Conservation (phyloP, 1,140 invertebrate genomes). For the Sinonovacula constricta region DNA sequence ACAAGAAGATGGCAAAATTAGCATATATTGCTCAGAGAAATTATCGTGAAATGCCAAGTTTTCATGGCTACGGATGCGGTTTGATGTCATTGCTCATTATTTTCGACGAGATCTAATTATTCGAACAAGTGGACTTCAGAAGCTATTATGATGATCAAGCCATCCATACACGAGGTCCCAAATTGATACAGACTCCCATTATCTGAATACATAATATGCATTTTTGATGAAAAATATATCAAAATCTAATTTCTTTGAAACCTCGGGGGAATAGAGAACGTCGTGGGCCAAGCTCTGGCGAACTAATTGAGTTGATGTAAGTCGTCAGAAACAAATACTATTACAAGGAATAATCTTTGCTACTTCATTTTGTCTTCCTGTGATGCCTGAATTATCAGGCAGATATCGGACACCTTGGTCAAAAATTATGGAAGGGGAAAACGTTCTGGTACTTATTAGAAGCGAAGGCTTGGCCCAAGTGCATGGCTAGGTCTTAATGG, state of each 20-base stretch:
- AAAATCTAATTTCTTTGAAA: slow-evolving; percentile 52
- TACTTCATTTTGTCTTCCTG: slow-evolving; percentile 42
- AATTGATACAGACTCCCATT: slow-evolving; percentile 31
- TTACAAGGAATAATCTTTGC: slow-evolving; percentile 50
- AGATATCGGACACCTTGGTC: no score
- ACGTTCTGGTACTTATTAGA: no score
- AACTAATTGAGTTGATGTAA: slow-evolving; percentile 52
- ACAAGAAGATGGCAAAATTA: neutral
- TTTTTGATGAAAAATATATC: slow-evolving; percentile 55
- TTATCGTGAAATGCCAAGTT: neutral
- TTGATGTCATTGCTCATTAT: slow-evolving; percentile 46
- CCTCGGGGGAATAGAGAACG: slow-evolving; percentile 48
- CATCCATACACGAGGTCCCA: slow-evolving; percentile 2
- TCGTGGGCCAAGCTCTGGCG: slow-evolving; percentile 14
- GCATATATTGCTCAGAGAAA: neutral
- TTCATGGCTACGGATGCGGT: slow-evolving; percentile 33
- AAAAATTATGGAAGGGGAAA: no score
- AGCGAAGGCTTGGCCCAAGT: no score
- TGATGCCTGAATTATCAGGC: neutral
- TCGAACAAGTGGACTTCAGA: slow-evolving; percentile 52
- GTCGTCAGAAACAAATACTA: slow-evolving; percentile 53
- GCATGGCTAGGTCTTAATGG: neutral
- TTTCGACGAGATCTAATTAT: slow-evolving; percentile 42
- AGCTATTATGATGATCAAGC: slow-evolving; percentile 52
- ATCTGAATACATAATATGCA: slow-evolving; percentile 52